phyloP scores from a whole-genome alignment of 2,113 vertebrate species.

The Cyprinodon variegatus region DNA sequence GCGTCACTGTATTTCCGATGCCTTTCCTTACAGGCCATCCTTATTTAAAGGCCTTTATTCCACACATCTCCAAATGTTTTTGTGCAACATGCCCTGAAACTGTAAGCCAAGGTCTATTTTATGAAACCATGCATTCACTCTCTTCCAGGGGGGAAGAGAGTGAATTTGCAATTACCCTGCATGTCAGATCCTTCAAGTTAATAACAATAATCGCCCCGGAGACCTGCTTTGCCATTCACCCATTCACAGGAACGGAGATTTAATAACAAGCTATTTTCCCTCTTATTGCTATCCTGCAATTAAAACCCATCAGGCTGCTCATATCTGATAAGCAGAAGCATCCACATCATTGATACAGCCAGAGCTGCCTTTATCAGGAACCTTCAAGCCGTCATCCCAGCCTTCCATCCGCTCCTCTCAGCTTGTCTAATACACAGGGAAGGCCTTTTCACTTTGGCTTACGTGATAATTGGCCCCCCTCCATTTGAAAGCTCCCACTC shows the following conservation, averaged over 20 bases:
- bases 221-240: conserved; percentile 54
- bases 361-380: conserved; percentile 53
- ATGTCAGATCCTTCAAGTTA: conserved; percentile 73
- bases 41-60: neutral
- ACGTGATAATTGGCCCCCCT: conserved; percentile 76
- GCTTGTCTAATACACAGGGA: conserved; percentile 53
- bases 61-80: conserved; percentile 13
- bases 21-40: neutral
- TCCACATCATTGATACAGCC: conserved; percentile 57
- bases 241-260: conserved; percentile 62
- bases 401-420: conserved; percentile 44
- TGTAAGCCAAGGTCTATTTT: conserved; percentile 28
- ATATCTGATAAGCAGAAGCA: conserved; percentile 56
- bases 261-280: conserved; percentile 67
- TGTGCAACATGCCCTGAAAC: conserved; percentile 10
- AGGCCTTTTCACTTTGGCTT: conserved; percentile 68
- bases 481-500: conserved; percentile 78
- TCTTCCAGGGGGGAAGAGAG: conserved; percentile 44
- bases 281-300: conserved; percentile 72
- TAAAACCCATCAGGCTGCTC: conserved; percentile 73
- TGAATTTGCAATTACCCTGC: conserved; percentile 59
- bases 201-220: conserved; percentile 77
- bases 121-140: conserved; percentile 48
- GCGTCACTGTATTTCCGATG: neutral
- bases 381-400: conserved; percentile 48